Evolutionary conservation across 2,113 vertebrate genomes (phyloP).

Genomic region (Perccottus glenii): DNA sequence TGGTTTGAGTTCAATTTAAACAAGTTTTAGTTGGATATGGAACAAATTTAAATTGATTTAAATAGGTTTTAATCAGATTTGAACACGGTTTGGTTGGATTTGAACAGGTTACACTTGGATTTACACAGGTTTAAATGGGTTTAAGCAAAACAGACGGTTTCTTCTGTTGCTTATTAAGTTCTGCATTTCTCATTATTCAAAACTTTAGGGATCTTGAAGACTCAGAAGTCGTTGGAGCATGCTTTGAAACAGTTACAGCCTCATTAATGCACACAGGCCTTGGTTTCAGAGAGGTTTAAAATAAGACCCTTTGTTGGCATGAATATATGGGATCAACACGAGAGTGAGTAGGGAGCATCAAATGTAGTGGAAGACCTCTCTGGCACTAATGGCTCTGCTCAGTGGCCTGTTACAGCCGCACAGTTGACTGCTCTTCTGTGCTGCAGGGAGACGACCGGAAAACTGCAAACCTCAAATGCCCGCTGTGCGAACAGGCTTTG

Average conservation of each 20-base stretch:
- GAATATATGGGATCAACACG: slow-evolving; percentile 14
- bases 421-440: slow-evolving; percentile 53
- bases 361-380: slow-evolving; percentile 54
- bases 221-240: neutral
- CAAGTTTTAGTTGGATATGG: too few species aligned
- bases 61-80: too few species aligned
- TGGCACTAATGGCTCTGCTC: slow-evolving; percentile 44
- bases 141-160: too few species aligned
- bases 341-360: slow-evolving; percentile 13
- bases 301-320: slow-evolving; percentile 16
- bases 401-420: slow-evolving; percentile 55
- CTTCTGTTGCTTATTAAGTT: too few species aligned
- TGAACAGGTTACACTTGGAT: too few species aligned
- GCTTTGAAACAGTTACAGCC: neutral
- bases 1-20: too few species aligned
- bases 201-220: slow-evolving; percentile 4
- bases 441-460: slow-evolving; percentile 37
- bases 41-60: too few species aligned
- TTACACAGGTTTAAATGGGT: too few species aligned
- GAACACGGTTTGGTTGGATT: too few species aligned
- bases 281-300: slow-evolving; percentile 25
- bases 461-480: slow-evolving; percentile 30
- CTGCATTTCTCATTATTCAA: slow-evolving; percentile 6
- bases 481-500: slow-evolving; percentile 22
- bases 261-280: slow-evolving; percentile 6